phyloP scores from a whole-genome alignment of 2,797 vertebrate genomes.

The Artibeus jamaicensis region DNA sequence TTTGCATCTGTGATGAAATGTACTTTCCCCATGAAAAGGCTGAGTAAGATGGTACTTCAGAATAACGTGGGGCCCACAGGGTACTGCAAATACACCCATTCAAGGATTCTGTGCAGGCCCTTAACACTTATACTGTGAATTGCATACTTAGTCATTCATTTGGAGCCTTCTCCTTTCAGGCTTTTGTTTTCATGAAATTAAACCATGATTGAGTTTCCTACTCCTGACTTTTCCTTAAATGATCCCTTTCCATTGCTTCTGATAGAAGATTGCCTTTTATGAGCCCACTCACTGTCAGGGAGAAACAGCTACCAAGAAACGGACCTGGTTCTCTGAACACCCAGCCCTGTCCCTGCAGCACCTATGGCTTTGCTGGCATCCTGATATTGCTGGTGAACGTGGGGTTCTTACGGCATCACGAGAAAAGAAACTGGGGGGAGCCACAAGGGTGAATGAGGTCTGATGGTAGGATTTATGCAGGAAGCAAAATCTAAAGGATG shows the following conservation, averaged over 20 bases:
- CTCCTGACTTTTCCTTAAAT: neutral
- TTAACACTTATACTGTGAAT: neutral
- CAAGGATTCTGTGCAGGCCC: neutral
- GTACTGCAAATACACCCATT: neutral
- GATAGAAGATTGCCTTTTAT: neutral
- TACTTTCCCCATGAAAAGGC: neutral
- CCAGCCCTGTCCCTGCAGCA: neutral
- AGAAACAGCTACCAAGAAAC: neutral
- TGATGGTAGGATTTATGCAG: neutral
- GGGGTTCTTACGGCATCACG: neutral
- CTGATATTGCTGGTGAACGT: neutral
- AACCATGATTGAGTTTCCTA: neutral
- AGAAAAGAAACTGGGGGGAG: neutral
- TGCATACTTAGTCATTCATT: neutral
- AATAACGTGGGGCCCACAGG: neutral
- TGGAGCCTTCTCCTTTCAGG: neutral
- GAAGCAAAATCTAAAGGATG: neutral
- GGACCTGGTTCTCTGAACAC: neutral
- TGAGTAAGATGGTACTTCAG: neutral
- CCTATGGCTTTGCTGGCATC: neutral
- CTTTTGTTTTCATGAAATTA: constrained; percentile 20
- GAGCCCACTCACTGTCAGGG: neutral
- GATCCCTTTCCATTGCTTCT: neutral
- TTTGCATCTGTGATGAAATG: neutral
- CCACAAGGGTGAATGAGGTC: neutral